Evolutionary conservation across 2,797 vertebrate genomes (phyloP), one percentile per base, ranked within the genome.

Genomic region (Enteromius argenteus): DNA sequence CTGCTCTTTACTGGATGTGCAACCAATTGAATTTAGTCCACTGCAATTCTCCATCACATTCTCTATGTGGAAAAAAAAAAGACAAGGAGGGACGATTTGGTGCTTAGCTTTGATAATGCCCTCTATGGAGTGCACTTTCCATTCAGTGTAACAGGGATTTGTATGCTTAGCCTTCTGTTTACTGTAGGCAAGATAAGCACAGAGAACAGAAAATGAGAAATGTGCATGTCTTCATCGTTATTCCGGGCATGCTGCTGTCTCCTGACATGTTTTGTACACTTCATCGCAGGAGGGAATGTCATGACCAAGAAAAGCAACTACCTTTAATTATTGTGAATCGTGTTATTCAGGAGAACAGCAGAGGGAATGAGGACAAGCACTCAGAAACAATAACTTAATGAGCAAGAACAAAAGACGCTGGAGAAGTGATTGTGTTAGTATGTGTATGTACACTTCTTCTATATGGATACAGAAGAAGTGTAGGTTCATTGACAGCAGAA

Each of bases 21-120:
- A 88, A 80, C 79, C 84, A 86, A 86, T 89, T 83, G 72, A 87
- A 87, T 86, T 81, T 80, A 85, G 82, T 74, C 42, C 6, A 17
- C 75, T 80, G 84, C 77, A 67, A 81, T 85, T 81, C 74, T 86
- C 83, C 84, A 84, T 84, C 81, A 53, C 66, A 73, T 42, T 83
- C 60, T 80, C 71, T 39, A 80, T 49, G n/a, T 72, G 79, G 83
- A 30, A 37, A n/a, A 62, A 51, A 60, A 58, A 81, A 78, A 35
- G 80, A 72, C 15, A 9, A 64, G 32, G 19, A 37, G 17, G 49
- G 37, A 49, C 23, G 39, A 77, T 84, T 74, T 81, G 58, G 21
- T 86, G 46, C 80, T 83, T 79, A 32, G 73, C 76, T 85, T 83
- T 86, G 72, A 85, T 85, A 62, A 81, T 83, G 68, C 42, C 15